A percentile compares a stretch with the other conserved stretches of the same genome.
phyloP scores from a whole-genome alignment of 2,113 vertebrate genomes.

The Zosterops japonicus region DNA sequence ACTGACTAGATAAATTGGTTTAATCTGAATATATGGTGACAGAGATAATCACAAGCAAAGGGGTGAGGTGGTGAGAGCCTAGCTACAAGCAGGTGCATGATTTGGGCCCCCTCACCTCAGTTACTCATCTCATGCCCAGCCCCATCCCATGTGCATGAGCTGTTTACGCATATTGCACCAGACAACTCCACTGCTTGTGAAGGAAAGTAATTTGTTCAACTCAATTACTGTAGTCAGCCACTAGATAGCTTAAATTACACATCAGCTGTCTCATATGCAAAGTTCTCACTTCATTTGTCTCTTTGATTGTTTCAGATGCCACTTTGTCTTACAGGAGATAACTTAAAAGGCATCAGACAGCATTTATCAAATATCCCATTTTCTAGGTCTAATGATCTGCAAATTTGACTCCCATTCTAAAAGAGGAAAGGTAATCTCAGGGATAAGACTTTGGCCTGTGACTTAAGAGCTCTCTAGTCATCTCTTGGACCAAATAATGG shows the following conservation, averaged over 20 bases:
- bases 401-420: background rate
- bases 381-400: background rate
- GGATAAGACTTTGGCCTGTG: background rate
- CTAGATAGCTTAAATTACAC: constrained; percentile 3
- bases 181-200: background rate
- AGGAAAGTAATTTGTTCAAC: constrained; percentile 3
- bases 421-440: background rate
- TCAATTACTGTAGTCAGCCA: constrained; percentile 3
- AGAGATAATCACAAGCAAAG: background rate
- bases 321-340: background rate
- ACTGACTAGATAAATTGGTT: background rate
- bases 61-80: background rate
- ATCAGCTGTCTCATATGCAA: constrained; percentile 12
- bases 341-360: background rate
- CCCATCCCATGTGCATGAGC: background rate
- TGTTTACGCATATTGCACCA: background rate
- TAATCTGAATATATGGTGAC: background rate
- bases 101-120: background rate
- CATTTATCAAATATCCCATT: background rate
- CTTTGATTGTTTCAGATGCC: background rate
- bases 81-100: background rate
- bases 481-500: background rate
- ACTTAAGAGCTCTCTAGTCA: background rate
- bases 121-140: background rate
- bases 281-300: constrained; percentile 23